Conservation (phyloP, 2,113 vertebrate species). For the Serilophus lunatus region DNA sequence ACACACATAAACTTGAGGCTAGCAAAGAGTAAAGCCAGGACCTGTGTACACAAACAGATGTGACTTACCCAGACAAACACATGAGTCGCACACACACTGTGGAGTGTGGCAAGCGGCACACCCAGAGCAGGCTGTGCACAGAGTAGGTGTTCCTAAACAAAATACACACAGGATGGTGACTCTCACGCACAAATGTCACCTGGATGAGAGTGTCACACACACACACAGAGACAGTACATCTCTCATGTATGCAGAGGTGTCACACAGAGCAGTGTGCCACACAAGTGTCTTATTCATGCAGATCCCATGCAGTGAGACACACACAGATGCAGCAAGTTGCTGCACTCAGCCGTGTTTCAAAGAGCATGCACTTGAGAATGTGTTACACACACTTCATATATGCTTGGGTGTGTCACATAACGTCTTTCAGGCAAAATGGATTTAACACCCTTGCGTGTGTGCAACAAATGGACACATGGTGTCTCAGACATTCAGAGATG, state of each 20-base stretch:
- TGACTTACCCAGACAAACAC: background rate
- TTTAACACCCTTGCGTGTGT: background rate
- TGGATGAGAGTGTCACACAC: background rate
- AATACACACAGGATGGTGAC: background rate
- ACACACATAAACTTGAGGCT: background rate
- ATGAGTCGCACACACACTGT: accelerated
- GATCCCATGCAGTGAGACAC: background rate
- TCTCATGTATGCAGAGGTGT: background rate
- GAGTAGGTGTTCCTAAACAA: background rate
- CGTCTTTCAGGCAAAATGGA: background rate
- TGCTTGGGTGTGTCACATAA: accelerated
- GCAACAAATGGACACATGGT: background rate
- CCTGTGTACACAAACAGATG: background rate
- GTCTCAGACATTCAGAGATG: background rate
- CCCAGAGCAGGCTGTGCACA: background rate
- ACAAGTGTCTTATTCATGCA: background rate
- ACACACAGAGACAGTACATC: background rate
- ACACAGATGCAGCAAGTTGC: accelerated
- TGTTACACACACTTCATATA: accelerated
- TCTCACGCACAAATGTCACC: background rate
- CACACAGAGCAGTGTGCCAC: background rate
- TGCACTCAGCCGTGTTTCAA: background rate
- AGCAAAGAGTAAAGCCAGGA: background rate
- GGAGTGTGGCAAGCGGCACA: background rate
- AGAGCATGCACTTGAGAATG: accelerated